Base-by-base conservation (phyloP, 2,888 invertebrate genomes). In the Schizotus pectinicornis region DNA sequence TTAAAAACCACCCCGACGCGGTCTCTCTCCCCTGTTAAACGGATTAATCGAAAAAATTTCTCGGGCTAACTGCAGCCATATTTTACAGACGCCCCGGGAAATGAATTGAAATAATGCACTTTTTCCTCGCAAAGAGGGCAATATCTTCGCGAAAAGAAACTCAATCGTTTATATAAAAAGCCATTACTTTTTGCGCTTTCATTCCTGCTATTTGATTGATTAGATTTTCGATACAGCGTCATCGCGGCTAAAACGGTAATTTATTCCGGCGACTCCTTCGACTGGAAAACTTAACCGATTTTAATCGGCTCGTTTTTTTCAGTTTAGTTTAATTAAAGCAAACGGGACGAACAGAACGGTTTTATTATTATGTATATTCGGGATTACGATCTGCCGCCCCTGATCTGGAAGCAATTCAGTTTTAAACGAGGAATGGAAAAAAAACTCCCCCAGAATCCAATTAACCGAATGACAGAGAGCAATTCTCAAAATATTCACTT, bases 151-250 rank as follows among this genome's bases (percentile, higher is more conserved):
- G 46, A 43, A 56, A 50, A 45, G 52, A 51, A 52, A 57, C 41
- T 51, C 46, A 35, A 39, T 52, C 57, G 57, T 52, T 57, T 52
- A 47, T 52, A 47, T 47, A 48, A 53, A 48, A 47, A 33, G 47
- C 57, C 57, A 57, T 57, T 57, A 47, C 36, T 52, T 52, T 47
- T 41, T 45, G 38, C 48, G 37, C 46, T 45, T 48, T 51, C 50
- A 56, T 50, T 52, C 47, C 38, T 57, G 42, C 38, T 59, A 46
- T 62, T 61, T 58, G 60, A 62, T 61, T 53, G 50, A 63, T 63
- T 51, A 59, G 49, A 50, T 48, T 63, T 56, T 61, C 58, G 56
- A 54, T 63, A 61, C 51, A 56, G 56, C 39, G 56, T 49, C 52
- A 52, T 56, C 41, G 22, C 22, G 48, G 52, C 53, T 56, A 59